Base-by-base conservation (phyloP, 2,888 invertebrate species). In the Piscicola geometra region DNA sequence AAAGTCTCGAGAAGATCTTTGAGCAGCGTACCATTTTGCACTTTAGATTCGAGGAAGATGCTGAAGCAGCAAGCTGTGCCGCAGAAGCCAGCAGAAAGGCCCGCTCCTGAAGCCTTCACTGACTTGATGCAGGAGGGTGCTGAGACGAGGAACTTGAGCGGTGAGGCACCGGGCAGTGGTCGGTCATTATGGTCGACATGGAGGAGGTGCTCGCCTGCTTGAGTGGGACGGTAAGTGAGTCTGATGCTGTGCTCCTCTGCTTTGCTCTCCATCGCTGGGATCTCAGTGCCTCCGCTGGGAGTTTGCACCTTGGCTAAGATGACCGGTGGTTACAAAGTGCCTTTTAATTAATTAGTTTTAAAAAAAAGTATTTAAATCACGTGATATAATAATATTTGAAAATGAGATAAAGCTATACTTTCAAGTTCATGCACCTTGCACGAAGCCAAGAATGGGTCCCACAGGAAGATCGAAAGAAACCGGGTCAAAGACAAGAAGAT, bases 361-460 rank as follows among this genome's bases (percentile, higher is more conserved):
- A 66, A 15, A 30, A 66, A n/a, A 66, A 15, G 30, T 69, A 32
- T 15, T 32, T 28, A 28, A 12, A 33, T 12, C 36, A 32, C 9
- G 69, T n/a, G 15, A 69, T 69, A 32, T 15, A n/a, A n/a, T n/a
- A n/a, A n/a, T n/a, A n/a, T n/a, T n/a, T n/a, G n/a, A n/a, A n/a
- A n/a, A n/a, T n/a, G n/a, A n/a, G n/a, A n/a, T n/a, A n/a, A n/a
- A n/a, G n/a, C n/a, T n/a, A n/a, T n/a, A n/a, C n/a, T n/a, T n/a
- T n/a, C n/a, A 32, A 25, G 15, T 35, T 25, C 1, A 28, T 36
- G 25, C 21, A 76, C 76, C 76, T 64, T 76, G 52, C 36, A 76
- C 47, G 50, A 76, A 76, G 18, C 76, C 76, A 71, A 76, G 47
- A 28, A 76, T 68, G 18, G 76, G 71, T 18, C 76, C 71, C 9